These are phyloP conservation scores for Gallinago undulata DNA, from an alignment of 2,113 vertebrate species.

Conservation along the genomic window DNA sequence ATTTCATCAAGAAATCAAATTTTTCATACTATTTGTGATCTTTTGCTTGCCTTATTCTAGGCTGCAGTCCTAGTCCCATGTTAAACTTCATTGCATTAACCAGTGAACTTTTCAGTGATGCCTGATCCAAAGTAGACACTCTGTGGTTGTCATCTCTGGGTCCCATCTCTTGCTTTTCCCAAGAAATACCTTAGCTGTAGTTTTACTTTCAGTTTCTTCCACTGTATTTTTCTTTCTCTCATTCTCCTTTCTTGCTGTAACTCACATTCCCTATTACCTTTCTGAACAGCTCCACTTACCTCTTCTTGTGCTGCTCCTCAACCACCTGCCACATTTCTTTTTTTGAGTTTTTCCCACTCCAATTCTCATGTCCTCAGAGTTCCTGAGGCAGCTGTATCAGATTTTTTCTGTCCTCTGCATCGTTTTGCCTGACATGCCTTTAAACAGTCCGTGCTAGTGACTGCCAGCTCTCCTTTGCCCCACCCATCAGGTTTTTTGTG, in stretches of 20 bases:
- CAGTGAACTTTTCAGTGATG: not conserved
- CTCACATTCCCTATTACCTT: not conserved
- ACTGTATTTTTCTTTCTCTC: not conserved
- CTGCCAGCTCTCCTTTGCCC: not conserved
- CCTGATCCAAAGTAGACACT: not conserved
- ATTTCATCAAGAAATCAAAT: not conserved
- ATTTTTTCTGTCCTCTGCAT: not conserved
- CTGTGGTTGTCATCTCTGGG: not conserved
- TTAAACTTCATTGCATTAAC: not conserved
- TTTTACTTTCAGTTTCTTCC: not conserved
- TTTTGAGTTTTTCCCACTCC: not conserved
- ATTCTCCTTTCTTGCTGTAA: not conserved
- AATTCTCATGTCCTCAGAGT: not conserved
- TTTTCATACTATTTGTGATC: not conserved
- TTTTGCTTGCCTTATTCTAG: not conserved
- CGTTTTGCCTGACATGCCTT: not conserved
- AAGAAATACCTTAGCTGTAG: not conserved
- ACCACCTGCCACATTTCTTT: not conserved
- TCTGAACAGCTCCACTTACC: not conserved
- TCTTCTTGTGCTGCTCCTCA: not conserved
- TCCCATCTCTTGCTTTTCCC: not conserved
- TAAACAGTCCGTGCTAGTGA: not conserved
- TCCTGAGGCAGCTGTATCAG: not conserved
- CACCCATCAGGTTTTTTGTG: not conserved
- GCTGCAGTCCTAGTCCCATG: not conserved